Base-by-base conservation (phyloP, 2,113 vertebrate species). In the Istiophorus platypterus region DNA sequence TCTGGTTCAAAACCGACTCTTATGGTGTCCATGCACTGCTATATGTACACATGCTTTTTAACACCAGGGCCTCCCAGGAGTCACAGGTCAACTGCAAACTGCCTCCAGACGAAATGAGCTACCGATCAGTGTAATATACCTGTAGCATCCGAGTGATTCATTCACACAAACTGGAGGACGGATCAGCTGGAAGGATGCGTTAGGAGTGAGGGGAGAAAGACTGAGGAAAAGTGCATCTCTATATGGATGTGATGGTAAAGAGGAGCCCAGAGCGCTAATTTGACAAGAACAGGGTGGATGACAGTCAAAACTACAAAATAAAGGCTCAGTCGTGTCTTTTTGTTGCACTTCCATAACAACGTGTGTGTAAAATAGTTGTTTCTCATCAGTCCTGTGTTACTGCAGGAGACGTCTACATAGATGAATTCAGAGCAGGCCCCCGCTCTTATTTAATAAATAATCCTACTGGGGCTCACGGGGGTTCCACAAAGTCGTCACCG, bases 381-480 rank as follows among this genome's bases (percentile, higher is more conserved):
- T 0, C 39, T 72, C 20, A 10, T 72, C 24, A 31, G 29, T 49
- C 2, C 63, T 2, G 34, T 37, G 8, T 62, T 10, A 3, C 45
- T 39, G 31, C 62, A 62, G 37, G 5, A 47, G n/a, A 18, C 12
- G 0, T 54, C 14, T 10, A 2, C 47, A 41, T 5, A 45, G 12
- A n/a, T 22, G 20, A 17, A 24, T 20, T 17, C 54, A 29, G 47
- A 47, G 20, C 41, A 29, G 27, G 22, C 10, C 34, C 52, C 27
- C 2, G 5, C 26, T 24, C 39, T 42, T 34, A 27, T 51, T 62
- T 1, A 29, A 56, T 78, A 58, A 78, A 79, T 84, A 63, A 73
- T 78, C 75, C 65, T 27, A 0, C 51, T 7, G 18, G 11, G 24
- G 29, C 49, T 24, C 12, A n/a, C 20, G 58, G 34, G 20, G 10